Evolutionary conservation across 2,888 invertebrate species (phyloP), one percentile per base, ranked within the genome.

Genomic region (Adela reaumurella): DNA sequence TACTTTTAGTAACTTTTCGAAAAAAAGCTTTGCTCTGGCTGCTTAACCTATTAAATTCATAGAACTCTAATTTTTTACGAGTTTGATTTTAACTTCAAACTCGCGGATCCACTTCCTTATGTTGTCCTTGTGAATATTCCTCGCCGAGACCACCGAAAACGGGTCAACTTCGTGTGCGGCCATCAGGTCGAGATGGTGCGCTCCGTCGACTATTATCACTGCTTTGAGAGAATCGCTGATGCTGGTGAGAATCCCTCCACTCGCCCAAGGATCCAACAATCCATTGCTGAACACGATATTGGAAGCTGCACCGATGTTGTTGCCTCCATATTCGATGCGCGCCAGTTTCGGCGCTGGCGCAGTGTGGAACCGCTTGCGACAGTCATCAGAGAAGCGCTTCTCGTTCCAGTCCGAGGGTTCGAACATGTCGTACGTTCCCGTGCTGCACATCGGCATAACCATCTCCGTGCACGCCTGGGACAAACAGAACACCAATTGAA

Each of bases 391-490:
- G 61, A 78, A 90, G 18, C 70, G 58, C 1, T 83, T 81, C 48
- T 87, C 81, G 70, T 92, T 82, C 95, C 95, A 97, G 0, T 81
- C 62, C 0, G 61, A 53, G 1, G 85, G 82, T 60, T 90, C 90
- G 64, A 95, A 96, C 90, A 98, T 94, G 61, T 93, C 94, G 10
- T 82, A 74, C 1, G 78, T 68, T 42, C 89, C 91, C 55, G 85
- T 84, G 8, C 85, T 74, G 67, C 97, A 97, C 80, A 91, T 87
- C 0, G 97, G 97, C 93, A 97, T 95, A 51, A 96, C 89, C 91
- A 98, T 95, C 71, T 99, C 97, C 19, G 95, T 94, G 63, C 98
- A 98, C 0, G 90, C 83, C 89, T 94, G 76, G 1, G 57, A 24
- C 24, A 4, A 8, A 24, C 24, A 24, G 4, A 24, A 6, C 24